Conservation (phyloP, 1,140 invertebrate genomes). For the Brachionus manjavacas region DNA sequence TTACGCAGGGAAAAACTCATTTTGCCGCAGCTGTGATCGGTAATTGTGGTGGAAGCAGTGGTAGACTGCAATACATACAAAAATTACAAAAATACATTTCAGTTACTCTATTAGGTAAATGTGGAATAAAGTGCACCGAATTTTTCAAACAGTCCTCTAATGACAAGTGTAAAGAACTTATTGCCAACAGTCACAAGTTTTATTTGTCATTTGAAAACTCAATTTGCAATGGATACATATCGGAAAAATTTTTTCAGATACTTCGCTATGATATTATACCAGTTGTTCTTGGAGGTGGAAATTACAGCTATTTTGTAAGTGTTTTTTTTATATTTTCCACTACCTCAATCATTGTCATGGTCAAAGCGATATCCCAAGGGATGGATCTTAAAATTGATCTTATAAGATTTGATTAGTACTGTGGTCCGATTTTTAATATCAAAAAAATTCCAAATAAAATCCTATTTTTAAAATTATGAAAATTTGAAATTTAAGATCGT, state of each 20-base stretch:
- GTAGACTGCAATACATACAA: constrained; percentile 11
- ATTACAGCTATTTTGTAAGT: not conserved
- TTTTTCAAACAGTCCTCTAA: not conserved
- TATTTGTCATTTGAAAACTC: constrained; percentile 44
- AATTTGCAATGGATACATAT: constrained; percentile 44
- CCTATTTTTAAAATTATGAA: no score
- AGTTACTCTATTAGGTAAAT: constrained; percentile 19
- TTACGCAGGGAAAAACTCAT: not conserved
- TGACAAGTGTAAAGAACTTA: not conserved
- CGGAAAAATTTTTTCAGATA: constrained; percentile 43
- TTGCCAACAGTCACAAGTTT: constrained; percentile 19
- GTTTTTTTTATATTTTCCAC: no score
- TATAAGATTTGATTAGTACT: no score
- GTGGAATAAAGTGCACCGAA: not conserved
- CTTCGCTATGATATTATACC: constrained; percentile 39
- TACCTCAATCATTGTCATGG: no score
- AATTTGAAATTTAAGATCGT: no score
- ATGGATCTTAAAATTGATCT: no score
- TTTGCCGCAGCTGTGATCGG: constrained; percentile 14
- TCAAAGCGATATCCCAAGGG: no score
- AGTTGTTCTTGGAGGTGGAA: constrained; percentile 37
- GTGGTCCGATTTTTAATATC: no score
- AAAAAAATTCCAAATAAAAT: no score
- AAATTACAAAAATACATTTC: constrained; percentile 11
- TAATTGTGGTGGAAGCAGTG: constrained; percentile 43